Percentiles rank a stretch among this genome's conserved stretches.
Evolutionary conservation across 2,113 vertebrate species (phyloP).

Genomic region (Anas platyrhynchos): DNA sequence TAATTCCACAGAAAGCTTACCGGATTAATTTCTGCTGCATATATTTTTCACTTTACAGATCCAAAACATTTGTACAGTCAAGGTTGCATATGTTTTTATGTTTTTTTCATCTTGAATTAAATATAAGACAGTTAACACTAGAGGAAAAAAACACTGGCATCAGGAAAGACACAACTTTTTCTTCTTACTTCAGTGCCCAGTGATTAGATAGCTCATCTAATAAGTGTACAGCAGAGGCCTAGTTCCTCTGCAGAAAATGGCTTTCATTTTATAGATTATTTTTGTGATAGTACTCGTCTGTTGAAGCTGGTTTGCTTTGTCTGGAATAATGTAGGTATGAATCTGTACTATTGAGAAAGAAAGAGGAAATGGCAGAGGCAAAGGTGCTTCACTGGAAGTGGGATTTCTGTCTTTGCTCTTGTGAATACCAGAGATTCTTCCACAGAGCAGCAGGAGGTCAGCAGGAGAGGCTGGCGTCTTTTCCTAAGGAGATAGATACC

Average conservation of each 20-base stretch:
- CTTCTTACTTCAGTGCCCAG: neutral
- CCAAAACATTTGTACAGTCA: neutral
- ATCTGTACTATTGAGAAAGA: neutral
- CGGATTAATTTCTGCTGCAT: neutral
- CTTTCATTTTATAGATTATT: neutral
- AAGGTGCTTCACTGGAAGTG: neutral
- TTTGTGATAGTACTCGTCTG: neutral
- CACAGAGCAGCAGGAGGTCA: neutral
- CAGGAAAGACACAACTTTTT: neutral
- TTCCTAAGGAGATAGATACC: neutral
- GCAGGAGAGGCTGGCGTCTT: neutral
- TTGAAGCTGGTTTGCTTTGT: neutral
- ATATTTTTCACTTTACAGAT: neutral
- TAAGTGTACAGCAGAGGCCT: neutral
- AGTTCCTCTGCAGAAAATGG: neutral
- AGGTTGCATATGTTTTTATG: neutral
- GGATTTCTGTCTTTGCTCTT: neutral
- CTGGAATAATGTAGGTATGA: neutral
- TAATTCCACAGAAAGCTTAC: neutral
- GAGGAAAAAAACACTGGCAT: neutral
- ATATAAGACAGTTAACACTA: neutral
- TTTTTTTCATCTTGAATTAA: neutral
- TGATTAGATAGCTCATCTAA: neutral
- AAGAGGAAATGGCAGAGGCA: neutral
- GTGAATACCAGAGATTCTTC: neutral